Base-by-base conservation (phyloP, 2,888 invertebrate genomes). In the Callimorpha dominula region DNA sequence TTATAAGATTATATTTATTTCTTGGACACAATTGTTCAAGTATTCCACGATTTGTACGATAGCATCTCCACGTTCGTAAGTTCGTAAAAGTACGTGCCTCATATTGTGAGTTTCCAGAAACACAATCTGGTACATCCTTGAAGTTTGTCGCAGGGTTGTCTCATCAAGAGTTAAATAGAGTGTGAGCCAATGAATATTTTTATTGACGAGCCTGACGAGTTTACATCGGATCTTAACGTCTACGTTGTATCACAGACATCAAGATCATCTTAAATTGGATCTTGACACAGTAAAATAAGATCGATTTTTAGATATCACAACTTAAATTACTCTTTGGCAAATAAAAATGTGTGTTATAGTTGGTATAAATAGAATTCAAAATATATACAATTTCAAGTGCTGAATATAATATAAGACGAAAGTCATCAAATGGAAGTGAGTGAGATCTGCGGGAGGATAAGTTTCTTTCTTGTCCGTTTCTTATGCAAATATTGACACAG, bases 401-500 rank as follows among this genome's bases (percentile, higher is more conserved):
- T 71, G 70, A 60, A 80, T 71, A 87, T 88, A 89, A 89, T 86
- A 84, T 79, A 88, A 90, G 88, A 87, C 86, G 86, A 91, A 88
- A 90, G 91, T 91, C 90, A 93, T 94, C 91, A 91, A 90, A 92
- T 88, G 89, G 86, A 87, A 81, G 88, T 86, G 86, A 85, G 85
- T 87, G 87, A 87, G 93, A 95, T 94, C 87, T 89, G 90, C 90
- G 88, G 90, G 87, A 87, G 88, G 93, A 94, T 94, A 94, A 90
- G 91, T 91, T 91, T 87, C 89, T 92, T 91, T 92, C 94, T 91
- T 90, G 91, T 88, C 88, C 91, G 89, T 94, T 95, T 95, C 95
- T 94, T 95, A 95, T 95, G 95, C 95, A 95, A 95, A 95, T 95
- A 95, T 95, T 95, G 93, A 93, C 88, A 92, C 92, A 94, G 89